Evolutionary conservation across 2,113 vertebrate species (phyloP).

Genomic region (Epinephelus moara): DNA sequence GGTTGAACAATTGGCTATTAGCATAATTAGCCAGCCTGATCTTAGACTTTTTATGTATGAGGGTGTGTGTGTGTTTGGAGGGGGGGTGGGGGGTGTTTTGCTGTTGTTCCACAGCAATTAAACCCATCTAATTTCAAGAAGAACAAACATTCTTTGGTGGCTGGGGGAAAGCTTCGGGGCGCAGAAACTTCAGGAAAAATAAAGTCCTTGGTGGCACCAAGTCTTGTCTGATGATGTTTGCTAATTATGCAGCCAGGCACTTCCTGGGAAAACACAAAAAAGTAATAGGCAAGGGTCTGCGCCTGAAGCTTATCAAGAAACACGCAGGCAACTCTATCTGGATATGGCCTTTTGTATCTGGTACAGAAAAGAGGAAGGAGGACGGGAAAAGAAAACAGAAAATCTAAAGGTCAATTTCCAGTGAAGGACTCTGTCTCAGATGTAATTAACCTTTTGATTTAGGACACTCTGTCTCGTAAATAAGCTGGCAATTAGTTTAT

Average conservation of each 20-base stretch:
- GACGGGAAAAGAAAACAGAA: conserved; percentile 52
- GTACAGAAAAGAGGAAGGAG: conserved; percentile 48
- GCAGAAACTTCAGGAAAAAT: conserved; percentile 89
- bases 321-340: conserved; percentile 91
- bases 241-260: conserved; percentile 97
- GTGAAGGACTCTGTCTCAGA: conserved; percentile 85
- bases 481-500: conserved; percentile 85
- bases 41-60: conserved; percentile 84
- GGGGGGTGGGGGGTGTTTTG: conserved; percentile 74
- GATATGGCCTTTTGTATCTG: conserved; percentile 84
- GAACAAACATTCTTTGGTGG: conserved; percentile 97
- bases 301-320: conserved; percentile 96
- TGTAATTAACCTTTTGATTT: conserved; percentile 87
- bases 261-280: conserved; percentile 85
- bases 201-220: conserved; percentile 87
- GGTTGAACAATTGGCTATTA: conserved; percentile 96
- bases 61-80: conserved; percentile 48
- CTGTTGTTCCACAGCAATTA: conserved; percentile 99
- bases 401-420: conserved; percentile 84
- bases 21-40: conserved; percentile 99
- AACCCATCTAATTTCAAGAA: conserved; percentile 99
- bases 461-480: conserved; percentile 79
- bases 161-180: conserved; percentile 95
- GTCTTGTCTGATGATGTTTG: conserved; percentile 97
- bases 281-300: conserved; percentile 93